These are phyloP conservation scores for Epinephelus coioides DNA, from an alignment of 2,797 vertebrate genomes.

Conservation along the genomic window DNA sequence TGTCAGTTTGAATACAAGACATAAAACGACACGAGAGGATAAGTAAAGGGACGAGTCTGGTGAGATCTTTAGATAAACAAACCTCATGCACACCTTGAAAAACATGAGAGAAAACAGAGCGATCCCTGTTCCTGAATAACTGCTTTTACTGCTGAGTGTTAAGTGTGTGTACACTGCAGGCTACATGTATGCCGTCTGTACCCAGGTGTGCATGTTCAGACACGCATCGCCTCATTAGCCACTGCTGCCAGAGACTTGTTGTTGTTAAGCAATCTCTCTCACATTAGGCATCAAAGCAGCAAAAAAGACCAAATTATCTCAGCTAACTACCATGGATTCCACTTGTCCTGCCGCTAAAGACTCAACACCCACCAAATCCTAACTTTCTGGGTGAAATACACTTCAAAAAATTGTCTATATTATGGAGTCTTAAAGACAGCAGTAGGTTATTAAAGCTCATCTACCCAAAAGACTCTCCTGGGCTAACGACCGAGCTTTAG, in stretches of 20 bases:
- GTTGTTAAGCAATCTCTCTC: slow-evolving; percentile 65
- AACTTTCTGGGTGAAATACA: neutral
- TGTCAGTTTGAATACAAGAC: slow-evolving; percentile 9
- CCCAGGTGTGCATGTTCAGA: slow-evolving; percentile 80
- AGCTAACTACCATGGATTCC: slow-evolving; percentile 16
- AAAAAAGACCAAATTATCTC: slow-evolving; percentile 30
- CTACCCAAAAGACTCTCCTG: slow-evolving; percentile 34
- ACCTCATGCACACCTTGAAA: slow-evolving; percentile 28
- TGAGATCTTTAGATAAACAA: slow-evolving; percentile 11
- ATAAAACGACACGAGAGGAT: slow-evolving; percentile 11
- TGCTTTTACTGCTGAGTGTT: slow-evolving; percentile 45
- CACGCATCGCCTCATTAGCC: slow-evolving; percentile 78
- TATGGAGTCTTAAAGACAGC: slow-evolving; percentile 4
- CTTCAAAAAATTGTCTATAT: neutral
- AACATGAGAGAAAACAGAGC: slow-evolving; percentile 9
- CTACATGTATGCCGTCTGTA: slow-evolving; percentile 63
- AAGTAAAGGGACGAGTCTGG: neutral
- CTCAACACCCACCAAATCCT: neutral
- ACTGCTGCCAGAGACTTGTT: slow-evolving; percentile 73
- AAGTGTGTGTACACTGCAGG: slow-evolving; percentile 57
- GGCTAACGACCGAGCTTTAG: slow-evolving; percentile 34
- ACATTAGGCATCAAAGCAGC: slow-evolving; percentile 36
- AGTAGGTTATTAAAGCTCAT: slow-evolving; percentile 35
- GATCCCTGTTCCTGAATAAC: slow-evolving; percentile 23
- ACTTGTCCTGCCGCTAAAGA: slow-evolving; percentile 15